These are phyloP conservation scores for Laterallus jamaicensis DNA, from an alignment of 2,113 vertebrate species.

Conservation along the genomic window DNA sequence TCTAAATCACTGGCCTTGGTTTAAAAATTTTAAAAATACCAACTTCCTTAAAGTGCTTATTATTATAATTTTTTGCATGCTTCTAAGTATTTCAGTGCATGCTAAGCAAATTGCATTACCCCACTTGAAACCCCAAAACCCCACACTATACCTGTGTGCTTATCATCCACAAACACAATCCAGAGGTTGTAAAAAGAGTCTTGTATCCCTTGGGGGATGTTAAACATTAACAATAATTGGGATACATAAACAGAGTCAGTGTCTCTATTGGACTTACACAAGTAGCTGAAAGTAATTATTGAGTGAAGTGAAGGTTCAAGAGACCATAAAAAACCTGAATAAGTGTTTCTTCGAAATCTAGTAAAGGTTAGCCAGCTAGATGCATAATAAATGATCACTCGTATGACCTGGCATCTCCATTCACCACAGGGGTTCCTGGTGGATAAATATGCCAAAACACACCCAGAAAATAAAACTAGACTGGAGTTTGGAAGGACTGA, in stretches of 20 bases:
- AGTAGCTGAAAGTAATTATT: background rate
- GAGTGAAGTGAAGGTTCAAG: background rate
- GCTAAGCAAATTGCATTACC: background rate
- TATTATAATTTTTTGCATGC: background rate
- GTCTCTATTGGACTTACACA: background rate
- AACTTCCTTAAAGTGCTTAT: background rate
- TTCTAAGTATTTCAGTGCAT: background rate
- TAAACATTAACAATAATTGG: background rate
- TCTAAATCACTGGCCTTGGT: background rate
- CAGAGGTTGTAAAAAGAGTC: background rate
- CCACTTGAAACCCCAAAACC: too few relatives aligned
- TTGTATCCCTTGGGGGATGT: background rate
- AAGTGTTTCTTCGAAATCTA: background rate
- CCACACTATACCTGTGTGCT: background rate
- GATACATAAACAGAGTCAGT: background rate
- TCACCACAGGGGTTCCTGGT: background rate
- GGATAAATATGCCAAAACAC: background rate
- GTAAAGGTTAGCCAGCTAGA: background rate
- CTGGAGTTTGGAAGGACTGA: background rate
- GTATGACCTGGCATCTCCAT: background rate
- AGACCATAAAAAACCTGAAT: background rate
- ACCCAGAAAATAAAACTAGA: background rate
- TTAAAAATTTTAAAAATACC: background rate
- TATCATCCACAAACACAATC: conserved; percentile 3
- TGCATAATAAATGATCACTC: background rate